Evolutionary conservation across 2,888 invertebrate species (phyloP), one percentile per base, ranked within the genome.

Genomic region (Synanthedon myopaeformis): DNA sequence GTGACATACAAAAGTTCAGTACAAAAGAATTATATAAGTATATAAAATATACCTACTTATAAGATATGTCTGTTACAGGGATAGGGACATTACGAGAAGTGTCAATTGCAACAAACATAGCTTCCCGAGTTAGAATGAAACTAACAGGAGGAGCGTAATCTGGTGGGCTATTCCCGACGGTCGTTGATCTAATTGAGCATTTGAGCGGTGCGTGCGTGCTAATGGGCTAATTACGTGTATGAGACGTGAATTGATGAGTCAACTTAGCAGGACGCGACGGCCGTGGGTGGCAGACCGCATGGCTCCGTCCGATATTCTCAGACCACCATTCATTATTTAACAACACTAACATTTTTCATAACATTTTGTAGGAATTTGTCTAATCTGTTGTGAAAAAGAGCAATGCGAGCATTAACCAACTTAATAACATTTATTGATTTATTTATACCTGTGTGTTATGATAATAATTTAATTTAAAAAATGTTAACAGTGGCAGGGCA

Each of bases 241-340:
- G 77, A 75, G 74, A 74, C 67, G 76, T 67, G 80, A 83, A 83
- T 79, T 83, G 83, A 81, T 86, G 85, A 86, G 74, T 84, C 81
- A 83, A 77, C 56, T 35, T 35, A 59, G 74, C 82, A 79, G 82
- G 81, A 81, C 79, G 81, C 67, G 72, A 64, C 62, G 60, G 74
- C 64, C 83, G 85, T 85, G 86, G 86, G 86, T 74, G 84, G 82
- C 72, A 87, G 86, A 87, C 86, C 78, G 86, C 85, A 67, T 86
- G 86, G 85, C 85, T 80, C 86, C 85, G 67, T 57, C 58, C 58
- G 58, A 59, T 49, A 48, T n/a, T 49, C 6, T 23, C 52, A 52
- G 49, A 17, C 51, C 41, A 28, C 6, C 12, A 17, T 12, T 17
- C 17, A 49, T 14, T 14, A 49, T 49, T 17, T 49, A 49, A 49